phyloP scores from a whole-genome alignment of 2,797 vertebrate species.

The Lepus townsendii region DNA sequence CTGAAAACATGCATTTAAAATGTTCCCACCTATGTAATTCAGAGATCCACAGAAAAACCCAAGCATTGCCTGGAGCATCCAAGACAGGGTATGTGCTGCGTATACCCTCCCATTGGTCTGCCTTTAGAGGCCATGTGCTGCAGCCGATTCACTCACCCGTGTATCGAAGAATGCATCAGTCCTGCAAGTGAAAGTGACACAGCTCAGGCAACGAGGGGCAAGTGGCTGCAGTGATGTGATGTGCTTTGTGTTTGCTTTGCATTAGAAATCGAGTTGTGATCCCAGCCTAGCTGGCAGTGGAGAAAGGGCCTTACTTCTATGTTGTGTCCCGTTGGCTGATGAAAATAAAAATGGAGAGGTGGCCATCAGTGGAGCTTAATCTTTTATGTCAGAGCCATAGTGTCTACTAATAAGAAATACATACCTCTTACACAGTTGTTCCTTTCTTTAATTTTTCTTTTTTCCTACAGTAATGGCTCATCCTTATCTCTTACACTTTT shows the following conservation, averaged over 20 bases:
- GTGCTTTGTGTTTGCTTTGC: not conserved
- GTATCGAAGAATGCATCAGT: not conserved
- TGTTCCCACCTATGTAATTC: not conserved
- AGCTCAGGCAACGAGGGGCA: not conserved
- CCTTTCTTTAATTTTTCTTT: conserved; percentile 13
- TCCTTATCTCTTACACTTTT: not conserved
- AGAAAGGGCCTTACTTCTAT: not conserved
- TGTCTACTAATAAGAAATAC: not conserved
- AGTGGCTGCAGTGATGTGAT: too few relatives aligned
- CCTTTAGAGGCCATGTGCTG: not conserved
- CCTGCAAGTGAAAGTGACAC: not conserved
- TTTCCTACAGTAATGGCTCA: not conserved
- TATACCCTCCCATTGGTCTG: too few relatives aligned
- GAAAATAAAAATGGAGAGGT: not conserved
- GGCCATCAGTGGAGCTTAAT: not conserved
- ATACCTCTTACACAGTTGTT: not conserved
- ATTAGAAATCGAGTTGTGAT: not conserved
- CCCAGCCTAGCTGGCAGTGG: not conserved
- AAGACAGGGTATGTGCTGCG: not conserved
- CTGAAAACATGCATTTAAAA: not conserved
- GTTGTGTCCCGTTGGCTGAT: not conserved
- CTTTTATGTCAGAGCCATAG: not conserved
- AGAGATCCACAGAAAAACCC: not conserved
- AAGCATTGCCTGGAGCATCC: not conserved
- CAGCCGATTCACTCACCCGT: not conserved